A percentile compares a stretch with the other conserved stretches of the same genome.
These are phyloP conservation scores for Sebastes nivosus DNA, from an alignment of 2,797 vertebrate genomes.

Conservation along the genomic window DNA sequence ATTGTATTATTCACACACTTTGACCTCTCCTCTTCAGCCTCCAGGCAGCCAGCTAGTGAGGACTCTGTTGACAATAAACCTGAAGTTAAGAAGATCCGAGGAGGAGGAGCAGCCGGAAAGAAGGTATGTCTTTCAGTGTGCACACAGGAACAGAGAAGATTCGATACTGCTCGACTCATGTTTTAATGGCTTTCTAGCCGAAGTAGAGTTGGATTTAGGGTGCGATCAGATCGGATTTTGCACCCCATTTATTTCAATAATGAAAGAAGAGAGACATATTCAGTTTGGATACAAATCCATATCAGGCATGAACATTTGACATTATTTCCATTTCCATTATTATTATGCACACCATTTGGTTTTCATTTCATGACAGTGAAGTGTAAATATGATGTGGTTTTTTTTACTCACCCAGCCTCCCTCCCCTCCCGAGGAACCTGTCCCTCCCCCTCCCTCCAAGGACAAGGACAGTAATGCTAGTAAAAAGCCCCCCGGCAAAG, in stretches of 20 bases:
- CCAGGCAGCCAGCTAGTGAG: constrained; percentile 77
- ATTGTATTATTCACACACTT: not conserved
- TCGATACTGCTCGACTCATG: not conserved
- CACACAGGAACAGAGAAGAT: not conserved
- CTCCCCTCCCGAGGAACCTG: constrained; percentile 66
- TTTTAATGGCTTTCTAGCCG: not conserved
- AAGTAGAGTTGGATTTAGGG: not conserved
- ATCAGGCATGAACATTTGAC: not conserved
- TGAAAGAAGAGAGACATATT: not conserved
- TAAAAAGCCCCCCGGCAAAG: constrained; percentile 75
- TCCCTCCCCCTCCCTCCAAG: constrained; percentile 63
- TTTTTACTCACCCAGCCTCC: constrained; percentile 70
- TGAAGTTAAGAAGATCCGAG: constrained; percentile 89
- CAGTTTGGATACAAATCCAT: not conserved
- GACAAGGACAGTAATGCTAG: constrained; percentile 77
- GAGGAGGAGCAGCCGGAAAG: constrained; percentile 85
- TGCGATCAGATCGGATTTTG: not conserved
- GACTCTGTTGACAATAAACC: constrained; percentile 87
- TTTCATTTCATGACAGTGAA: constrained; percentile 16
- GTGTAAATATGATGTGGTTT: constrained; percentile 61
- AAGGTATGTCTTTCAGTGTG: constrained; percentile 81
- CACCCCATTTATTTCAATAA: not conserved
- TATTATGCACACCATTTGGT: not conserved
- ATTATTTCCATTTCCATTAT: not conserved
- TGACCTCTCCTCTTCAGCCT: constrained; percentile 54